Evolutionary conservation across 2,888 invertebrate species (phyloP), one percentile per base, ranked within the genome.

Genomic region (Tromatobia lineatoria): DNA sequence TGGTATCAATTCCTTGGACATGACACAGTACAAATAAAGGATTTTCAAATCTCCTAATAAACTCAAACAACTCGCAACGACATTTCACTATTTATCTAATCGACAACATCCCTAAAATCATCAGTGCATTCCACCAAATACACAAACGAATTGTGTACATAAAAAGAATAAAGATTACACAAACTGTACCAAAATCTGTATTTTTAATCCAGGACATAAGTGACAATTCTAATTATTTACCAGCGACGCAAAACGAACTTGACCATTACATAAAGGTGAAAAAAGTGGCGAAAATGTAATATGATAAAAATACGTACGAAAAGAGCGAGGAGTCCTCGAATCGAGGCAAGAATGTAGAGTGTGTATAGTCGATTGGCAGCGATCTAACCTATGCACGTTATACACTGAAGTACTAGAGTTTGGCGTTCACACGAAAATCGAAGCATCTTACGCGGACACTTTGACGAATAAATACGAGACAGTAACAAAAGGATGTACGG

Each of bases 301-400:
- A 57, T n/a, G 11, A 73, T n/a, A 70, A 74, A 42, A 20, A 20
- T 85, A 85, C 81, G 42, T 78, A 85, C 84, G 77, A 81, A 81
- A 81, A 75, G 25, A 71, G 23, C 18, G 57, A 75, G 66, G 42
- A 71, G 23, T 79, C 78, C 77, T 81, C 77, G 78, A 61, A 69
- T 73, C 67, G 80, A 84, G 73, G 71, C 67, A 57, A 73, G n/a
- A 64, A 64, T n/a, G 50, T 64, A 20, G 10, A 70, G 54, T 59
- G 50, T 67, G 42, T 77, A 69, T 54, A 45, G 73, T 54, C 52
- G 64, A 29, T 57, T 47, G 34, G 38, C 59, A 79, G 61, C 18
- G 75, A 85, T 82, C 82, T 84, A 85, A 85, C 85, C 85, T 85
- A 82, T 75, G 70, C 78, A 67, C 79, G 79, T 76, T 47, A 47